Conservation (phyloP, 2,888 invertebrate genomes). For the Lithophane socia region DNA sequence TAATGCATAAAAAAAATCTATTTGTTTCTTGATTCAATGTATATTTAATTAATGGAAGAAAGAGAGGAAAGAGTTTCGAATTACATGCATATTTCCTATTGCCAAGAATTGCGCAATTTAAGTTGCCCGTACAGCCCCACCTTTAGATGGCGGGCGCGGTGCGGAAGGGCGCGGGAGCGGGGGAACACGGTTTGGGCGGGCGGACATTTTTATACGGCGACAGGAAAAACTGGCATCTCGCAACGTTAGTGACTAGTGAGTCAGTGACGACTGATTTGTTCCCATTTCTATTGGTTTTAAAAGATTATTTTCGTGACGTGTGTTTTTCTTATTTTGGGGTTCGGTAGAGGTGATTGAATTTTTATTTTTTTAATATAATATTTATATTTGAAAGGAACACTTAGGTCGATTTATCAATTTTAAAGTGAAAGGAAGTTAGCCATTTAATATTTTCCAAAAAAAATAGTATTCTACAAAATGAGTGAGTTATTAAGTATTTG, state of each 20-base stretch:
- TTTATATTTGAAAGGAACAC: background rate
- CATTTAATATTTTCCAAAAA: background rate
- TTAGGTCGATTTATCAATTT: background rate
- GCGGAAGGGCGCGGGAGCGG: constrained; percentile 63
- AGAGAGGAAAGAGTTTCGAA: no score
- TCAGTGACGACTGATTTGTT: constrained; percentile 85
- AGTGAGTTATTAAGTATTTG: no score
- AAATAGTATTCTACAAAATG: no score
- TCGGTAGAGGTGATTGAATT: background rate
- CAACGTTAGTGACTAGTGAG: constrained; percentile 71
- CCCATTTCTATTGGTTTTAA: constrained; percentile 66
- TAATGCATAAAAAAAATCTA: no score
- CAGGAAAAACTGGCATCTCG: constrained; percentile 79
- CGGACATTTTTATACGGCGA: constrained; percentile 84
- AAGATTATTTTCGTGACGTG: constrained; percentile 63
- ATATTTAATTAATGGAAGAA: no score
- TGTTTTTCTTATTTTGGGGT: constrained; percentile 37
- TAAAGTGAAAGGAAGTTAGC: background rate
- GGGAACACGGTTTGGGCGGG: constrained; percentile 88
- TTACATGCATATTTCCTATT: no score
- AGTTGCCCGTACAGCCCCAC: constrained; percentile 26
- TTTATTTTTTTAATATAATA: background rate
- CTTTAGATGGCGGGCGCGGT: constrained; percentile 58
- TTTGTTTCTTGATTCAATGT: no score
- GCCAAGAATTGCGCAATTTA: background rate